phyloP scores from a whole-genome alignment of 2,797 vertebrate genomes.

The Podarcis siculus region DNA sequence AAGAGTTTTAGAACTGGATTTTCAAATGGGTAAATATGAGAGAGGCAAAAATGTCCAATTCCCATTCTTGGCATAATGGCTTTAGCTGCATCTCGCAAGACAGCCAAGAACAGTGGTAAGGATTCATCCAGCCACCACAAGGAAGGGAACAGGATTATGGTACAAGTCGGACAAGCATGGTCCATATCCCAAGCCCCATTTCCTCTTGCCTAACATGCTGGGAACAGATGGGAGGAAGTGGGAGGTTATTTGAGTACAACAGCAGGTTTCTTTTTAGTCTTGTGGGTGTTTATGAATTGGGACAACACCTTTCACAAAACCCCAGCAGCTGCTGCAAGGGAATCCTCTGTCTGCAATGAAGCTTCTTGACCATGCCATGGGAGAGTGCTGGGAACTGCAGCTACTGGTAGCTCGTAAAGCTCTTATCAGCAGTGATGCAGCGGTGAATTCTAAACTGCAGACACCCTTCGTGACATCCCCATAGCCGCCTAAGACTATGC shows the following conservation, averaged over 20 bases:
- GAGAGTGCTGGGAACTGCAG: not conserved
- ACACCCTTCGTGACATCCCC: too few species aligned
- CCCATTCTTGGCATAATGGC: not conserved
- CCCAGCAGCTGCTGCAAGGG: too few species aligned
- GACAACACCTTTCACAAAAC: not conserved
- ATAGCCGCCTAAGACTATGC: too few species aligned
- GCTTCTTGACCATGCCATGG: not conserved
- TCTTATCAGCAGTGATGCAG: not conserved
- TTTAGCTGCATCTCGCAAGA: not conserved
- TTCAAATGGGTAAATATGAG: not conserved
- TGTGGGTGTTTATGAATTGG: not conserved
- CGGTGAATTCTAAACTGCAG: too few species aligned
- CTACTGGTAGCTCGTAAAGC: not conserved
- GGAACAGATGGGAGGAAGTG: too few species aligned
- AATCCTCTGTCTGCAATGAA: not conserved
- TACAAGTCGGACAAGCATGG: not conserved
- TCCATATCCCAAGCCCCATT: not conserved
- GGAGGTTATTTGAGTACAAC: not conserved
- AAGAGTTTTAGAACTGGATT: not conserved
- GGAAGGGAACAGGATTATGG: not conserved
- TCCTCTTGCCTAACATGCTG: too few species aligned
- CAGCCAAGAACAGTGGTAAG: not conserved
- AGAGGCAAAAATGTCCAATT: not conserved
- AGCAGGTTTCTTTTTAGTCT: not conserved
- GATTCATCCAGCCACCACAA: not conserved